These are phyloP conservation scores for Holothuria leucospilota DNA, from an alignment of 53 echinoderm and acorn worm genomes.

Conservation along the genomic window DNA sequence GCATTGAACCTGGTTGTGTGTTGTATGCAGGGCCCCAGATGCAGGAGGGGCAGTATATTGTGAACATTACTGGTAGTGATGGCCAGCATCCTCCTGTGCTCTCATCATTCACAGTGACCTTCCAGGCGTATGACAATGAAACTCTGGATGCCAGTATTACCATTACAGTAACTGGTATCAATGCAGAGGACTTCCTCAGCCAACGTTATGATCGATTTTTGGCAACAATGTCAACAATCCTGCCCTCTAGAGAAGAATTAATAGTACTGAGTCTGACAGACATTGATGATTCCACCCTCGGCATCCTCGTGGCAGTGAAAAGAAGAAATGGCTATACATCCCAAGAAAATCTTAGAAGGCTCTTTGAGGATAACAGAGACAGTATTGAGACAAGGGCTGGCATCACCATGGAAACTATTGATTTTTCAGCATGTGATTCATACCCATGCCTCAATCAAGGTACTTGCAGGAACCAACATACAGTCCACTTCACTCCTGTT, in stretches of 20 bases:
- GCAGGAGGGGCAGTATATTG: slow-evolving; percentile 54
- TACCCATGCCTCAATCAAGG: slow-evolving; percentile 84
- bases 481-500: slow-evolving; percentile 51
- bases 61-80: slow-evolving; percentile 83
- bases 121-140: slow-evolving; percentile 76
- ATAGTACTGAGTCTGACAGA: slow-evolving; percentile 79
- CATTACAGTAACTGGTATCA: slow-evolving; percentile 64
- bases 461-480: slow-evolving; percentile 60
- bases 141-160: slow-evolving; percentile 84
- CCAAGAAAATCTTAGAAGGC: slow-evolving; percentile 60
- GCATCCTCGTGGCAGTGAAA: slow-evolving; percentile 78
- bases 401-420: slow-evolving; percentile 71
- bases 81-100: slow-evolving; percentile 74
- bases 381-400: slow-evolving; percentile 76
- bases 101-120: slow-evolving; percentile 78
- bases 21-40: slow-evolving; percentile 74
- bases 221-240: slow-evolving; percentile 71
- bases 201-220: slow-evolving; percentile 76
- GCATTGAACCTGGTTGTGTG: slow-evolving; percentile 75
- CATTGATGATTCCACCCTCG: slow-evolving; percentile 57
- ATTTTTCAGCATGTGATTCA: slow-evolving; percentile 78
- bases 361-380: slow-evolving; percentile 76
- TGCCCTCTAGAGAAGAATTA: slow-evolving; percentile 73
- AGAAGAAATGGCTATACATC: slow-evolving; percentile 61
- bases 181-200: slow-evolving; percentile 71